A percentile compares a stretch with the other conserved stretches of the same genome.
phyloP scores from a whole-genome alignment of 2,113 vertebrate species.

The Callopanchax toddi region DNA sequence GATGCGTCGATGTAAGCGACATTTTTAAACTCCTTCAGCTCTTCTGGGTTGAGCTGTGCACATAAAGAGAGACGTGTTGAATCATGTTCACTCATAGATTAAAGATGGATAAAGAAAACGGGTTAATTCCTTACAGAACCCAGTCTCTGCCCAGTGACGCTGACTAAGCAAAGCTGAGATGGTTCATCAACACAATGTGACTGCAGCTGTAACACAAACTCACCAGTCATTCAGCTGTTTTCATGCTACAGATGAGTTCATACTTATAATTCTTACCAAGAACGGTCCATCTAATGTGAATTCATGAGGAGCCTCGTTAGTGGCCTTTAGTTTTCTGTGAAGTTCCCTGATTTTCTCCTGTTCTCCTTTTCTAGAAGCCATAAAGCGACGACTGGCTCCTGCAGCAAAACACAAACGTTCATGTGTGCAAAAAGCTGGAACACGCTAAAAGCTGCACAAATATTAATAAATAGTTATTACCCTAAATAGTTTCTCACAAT shows the following conservation, averaged over 20 bases:
- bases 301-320: neutral
- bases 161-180: slow-evolving; percentile 81
- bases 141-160: slow-evolving; percentile 82
- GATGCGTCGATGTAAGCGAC: slow-evolving; percentile 85
- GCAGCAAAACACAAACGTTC: neutral
- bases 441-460: too few species aligned
- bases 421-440: neutral
- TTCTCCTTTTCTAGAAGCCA: slow-evolving; percentile 60
- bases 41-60: slow-evolving; percentile 82
- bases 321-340: slow-evolving; percentile 20
- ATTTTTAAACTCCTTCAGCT: slow-evolving; percentile 81
- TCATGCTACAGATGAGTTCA: neutral
- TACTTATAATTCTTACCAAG: slow-evolving; percentile 47
- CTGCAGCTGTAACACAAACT: slow-evolving; percentile 72
- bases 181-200: slow-evolving; percentile 79
- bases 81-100: neutral
- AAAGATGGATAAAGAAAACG: neutral
- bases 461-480: too few species aligned
- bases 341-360: slow-evolving; percentile 48
- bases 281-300: slow-evolving; percentile 67
- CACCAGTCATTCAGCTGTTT: too few species aligned
- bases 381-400: slow-evolving; percentile 81
- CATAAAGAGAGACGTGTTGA: neutral
- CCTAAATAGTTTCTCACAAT: too few species aligned
- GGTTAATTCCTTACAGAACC: slow-evolving; percentile 73